phyloP scores from a whole-genome alignment of 2,113 vertebrate genomes.

The Neotragus moschatus region DNA sequence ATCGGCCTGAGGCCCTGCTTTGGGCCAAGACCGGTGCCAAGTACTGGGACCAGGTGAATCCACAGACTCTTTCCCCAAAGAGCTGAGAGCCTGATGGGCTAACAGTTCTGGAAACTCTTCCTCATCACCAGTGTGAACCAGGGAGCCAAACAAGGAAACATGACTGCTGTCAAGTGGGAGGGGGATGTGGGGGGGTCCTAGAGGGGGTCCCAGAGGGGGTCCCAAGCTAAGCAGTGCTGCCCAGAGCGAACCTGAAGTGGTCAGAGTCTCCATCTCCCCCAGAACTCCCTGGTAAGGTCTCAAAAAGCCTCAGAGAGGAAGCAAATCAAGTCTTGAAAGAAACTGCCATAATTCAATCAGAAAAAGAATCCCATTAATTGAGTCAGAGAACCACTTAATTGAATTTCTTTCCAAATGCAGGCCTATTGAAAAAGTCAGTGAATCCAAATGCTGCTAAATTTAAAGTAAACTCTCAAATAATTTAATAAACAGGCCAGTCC shows the following conservation, averaged over 20 bases:
- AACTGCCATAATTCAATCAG: not conserved
- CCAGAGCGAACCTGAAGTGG: not conserved
- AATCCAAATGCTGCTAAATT: not conserved
- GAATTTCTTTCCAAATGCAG: constrained; percentile 21
- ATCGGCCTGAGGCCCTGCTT: not conserved
- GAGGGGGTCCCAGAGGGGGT: not conserved
- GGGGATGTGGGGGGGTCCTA: accelerated
- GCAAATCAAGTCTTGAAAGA: not conserved
- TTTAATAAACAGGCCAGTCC: not conserved
- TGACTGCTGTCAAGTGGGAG: not conserved
- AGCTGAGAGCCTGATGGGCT: not conserved
- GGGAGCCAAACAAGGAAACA: not conserved
- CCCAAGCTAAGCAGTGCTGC: not conserved
- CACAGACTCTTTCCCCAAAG: not conserved
- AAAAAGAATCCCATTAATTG: not conserved
- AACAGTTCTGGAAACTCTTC: not conserved
- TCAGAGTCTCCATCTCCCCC: no score
- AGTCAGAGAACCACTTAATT: not conserved
- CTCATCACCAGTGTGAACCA: not conserved
- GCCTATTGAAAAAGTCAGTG: not conserved
- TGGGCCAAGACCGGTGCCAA: not conserved
- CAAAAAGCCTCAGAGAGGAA: not conserved
- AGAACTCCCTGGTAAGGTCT: not conserved
- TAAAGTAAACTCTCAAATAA: not conserved
- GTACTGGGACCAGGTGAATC: not conserved